A percentile compares a stretch with the other conserved stretches of the same genome.
phyloP scores from a whole-genome alignment of 1,140 invertebrate genomes.

The Heliothis subflexa region DNA sequence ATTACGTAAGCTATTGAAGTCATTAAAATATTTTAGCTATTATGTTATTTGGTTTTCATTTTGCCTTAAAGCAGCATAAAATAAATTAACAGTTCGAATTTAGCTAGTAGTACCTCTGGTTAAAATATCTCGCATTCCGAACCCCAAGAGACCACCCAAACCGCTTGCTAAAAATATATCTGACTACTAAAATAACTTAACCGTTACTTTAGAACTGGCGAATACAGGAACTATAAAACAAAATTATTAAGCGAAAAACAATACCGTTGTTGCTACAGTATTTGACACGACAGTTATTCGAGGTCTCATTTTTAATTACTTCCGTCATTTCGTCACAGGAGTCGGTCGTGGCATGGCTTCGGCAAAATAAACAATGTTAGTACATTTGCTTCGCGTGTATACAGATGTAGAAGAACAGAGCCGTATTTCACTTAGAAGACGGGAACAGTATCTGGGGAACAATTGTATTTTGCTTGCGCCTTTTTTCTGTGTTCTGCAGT shows the following conservation, averaged over 20 bases:
- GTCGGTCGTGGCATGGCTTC: background rate
- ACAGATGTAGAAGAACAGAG: constrained; percentile 16
- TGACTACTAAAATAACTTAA: constrained; percentile 9
- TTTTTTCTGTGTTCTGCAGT: constrained; percentile 23
- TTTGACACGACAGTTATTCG: constrained; percentile 3
- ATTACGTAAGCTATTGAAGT: no score
- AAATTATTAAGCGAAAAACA: constrained; percentile 4
- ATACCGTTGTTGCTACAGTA: background rate
- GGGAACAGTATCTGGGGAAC: constrained; percentile 14
- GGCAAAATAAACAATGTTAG: constrained; percentile 17
- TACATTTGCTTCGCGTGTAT: constrained; percentile 19
- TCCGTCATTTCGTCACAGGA: constrained; percentile 18
- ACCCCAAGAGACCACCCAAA: constrained; percentile 13
- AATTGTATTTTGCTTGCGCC: constrained; percentile 16
- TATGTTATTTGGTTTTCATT: no score
- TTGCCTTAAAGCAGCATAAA: no score
- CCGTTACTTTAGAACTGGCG: background rate
- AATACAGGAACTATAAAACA: constrained; percentile 4
- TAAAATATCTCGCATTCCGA: background rate
- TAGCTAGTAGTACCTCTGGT: no score
- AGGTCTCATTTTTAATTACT: constrained; percentile 25
- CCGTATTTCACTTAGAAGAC: constrained; percentile 21
- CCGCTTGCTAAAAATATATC: background rate
- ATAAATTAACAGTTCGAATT: no score
- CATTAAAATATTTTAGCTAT: background rate